Conservation (phyloP, 2,888 invertebrate genomes). For the Chelonus formosanus region DNA sequence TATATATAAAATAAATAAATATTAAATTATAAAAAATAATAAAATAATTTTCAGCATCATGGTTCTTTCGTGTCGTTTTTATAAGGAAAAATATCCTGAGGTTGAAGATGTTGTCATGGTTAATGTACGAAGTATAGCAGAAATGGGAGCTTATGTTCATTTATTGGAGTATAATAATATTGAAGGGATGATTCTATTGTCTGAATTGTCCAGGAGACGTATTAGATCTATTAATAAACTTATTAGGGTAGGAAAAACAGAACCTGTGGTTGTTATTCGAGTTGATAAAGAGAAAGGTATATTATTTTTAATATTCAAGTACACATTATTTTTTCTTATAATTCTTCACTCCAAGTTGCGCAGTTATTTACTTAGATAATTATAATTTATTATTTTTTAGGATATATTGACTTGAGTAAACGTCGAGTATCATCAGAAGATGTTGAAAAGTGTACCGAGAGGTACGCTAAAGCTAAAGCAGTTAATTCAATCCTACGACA, state of each 20-base stretch:
- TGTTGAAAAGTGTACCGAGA: slow-evolving; percentile 96
- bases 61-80: slow-evolving; percentile 85
- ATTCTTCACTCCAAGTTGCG: no score
- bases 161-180: slow-evolving; percentile 98
- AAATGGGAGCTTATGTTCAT: slow-evolving; percentile 99
- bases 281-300: slow-evolving; percentile 99
- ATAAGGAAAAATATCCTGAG: slow-evolving; percentile 96
- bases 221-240: slow-evolving; percentile 99
- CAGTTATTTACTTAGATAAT: neutral
- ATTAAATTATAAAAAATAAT: no score
- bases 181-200: slow-evolving; percentile 98
- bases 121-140: slow-evolving; percentile 96
- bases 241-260: slow-evolving; percentile 97
- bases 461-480: slow-evolving; percentile 97
- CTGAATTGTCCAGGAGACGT: slow-evolving; percentile 96
- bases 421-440: slow-evolving; percentile 98
- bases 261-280: slow-evolving; percentile 98
- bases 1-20: no score
- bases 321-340: no score
- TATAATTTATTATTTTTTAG: slow-evolving; percentile 62
- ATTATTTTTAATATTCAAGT: slow-evolving; percentile 12
- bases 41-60: no score
- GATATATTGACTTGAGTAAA: slow-evolving; percentile 99
- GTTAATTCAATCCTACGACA: slow-evolving; percentile 98
- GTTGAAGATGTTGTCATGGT: slow-evolving; percentile 99